Conservation (phyloP, 1,140 invertebrate species). For the Zaprionus taronus region DNA sequence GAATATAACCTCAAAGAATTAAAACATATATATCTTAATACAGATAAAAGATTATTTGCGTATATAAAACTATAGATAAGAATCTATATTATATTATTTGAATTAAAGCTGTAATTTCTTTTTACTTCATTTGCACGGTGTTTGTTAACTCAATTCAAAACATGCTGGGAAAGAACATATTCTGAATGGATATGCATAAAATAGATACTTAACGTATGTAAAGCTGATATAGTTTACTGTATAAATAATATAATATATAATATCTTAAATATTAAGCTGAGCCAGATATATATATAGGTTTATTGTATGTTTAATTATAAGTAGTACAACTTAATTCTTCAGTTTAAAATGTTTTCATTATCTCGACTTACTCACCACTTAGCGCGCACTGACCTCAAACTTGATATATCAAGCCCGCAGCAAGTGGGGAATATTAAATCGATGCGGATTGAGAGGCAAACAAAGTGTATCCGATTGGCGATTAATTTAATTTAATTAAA, state of each 20-base stretch:
- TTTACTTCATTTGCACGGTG: not conserved
- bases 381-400: not conserved
- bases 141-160: too few relatives aligned
- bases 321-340: not conserved
- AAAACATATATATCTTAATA: not conserved
- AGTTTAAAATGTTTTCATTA: not conserved
- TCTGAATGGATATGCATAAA: too few relatives aligned
- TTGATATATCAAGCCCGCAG: not conserved
- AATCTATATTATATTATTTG: not conserved
- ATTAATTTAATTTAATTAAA: conserved; percentile 56
- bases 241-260: too few relatives aligned
- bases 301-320: not conserved
- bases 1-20: not conserved
- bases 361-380: not conserved
- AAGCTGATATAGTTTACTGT: too few relatives aligned
- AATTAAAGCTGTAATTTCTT: not conserved
- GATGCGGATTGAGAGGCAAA: conserved; percentile 26
- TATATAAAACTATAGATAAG: too few relatives aligned
- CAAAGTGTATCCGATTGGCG: conserved; percentile 33
- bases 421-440: conserved; percentile 6
- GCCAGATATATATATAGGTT: too few relatives aligned
- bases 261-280: too few relatives aligned
- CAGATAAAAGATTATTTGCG: too few relatives aligned
- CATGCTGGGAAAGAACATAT: too few relatives aligned
- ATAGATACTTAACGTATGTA: too few relatives aligned